These are phyloP conservation scores for Pogonus chalceus DNA, from an alignment of 1,140 invertebrate species.

Conservation along the genomic window DNA sequence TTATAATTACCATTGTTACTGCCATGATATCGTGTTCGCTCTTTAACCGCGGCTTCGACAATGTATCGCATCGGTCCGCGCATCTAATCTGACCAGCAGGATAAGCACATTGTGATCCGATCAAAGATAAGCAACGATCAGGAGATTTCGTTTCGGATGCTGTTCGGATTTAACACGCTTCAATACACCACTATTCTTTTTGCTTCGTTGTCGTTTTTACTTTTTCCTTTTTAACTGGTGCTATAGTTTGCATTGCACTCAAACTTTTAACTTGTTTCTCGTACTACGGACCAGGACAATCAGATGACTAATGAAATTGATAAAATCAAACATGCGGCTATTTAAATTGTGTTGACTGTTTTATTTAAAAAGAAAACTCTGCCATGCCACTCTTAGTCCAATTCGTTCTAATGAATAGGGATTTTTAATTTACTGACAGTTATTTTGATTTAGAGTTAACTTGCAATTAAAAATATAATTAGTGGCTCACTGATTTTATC, in stretches of 20 bases:
- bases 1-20: slow-evolving; percentile 3
- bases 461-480: no score
- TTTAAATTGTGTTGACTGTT: no score
- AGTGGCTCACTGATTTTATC: no score
- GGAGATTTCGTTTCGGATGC: slow-evolving; percentile 2
- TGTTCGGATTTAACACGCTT: slow-evolving; percentile 5
- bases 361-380: no score
- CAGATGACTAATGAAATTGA: no score
- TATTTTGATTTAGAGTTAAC: no score
- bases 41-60: neutral
- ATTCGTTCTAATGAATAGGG: no score
- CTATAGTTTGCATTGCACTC: no score
- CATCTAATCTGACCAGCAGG: slow-evolving; percentile 2
- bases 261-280: neutral
- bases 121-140: neutral
- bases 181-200: neutral
- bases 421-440: no score
- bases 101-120: neutral
- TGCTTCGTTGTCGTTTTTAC: neutral
- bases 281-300: no score
- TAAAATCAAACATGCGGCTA: no score
- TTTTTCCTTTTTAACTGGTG: neutral
- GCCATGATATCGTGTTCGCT: neutral
- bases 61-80: neutral
- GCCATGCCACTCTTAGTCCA: no score